These are phyloP conservation scores for Amblyornis subalaris DNA, from an alignment of 2,113 vertebrate species.

Conservation along the genomic window DNA sequence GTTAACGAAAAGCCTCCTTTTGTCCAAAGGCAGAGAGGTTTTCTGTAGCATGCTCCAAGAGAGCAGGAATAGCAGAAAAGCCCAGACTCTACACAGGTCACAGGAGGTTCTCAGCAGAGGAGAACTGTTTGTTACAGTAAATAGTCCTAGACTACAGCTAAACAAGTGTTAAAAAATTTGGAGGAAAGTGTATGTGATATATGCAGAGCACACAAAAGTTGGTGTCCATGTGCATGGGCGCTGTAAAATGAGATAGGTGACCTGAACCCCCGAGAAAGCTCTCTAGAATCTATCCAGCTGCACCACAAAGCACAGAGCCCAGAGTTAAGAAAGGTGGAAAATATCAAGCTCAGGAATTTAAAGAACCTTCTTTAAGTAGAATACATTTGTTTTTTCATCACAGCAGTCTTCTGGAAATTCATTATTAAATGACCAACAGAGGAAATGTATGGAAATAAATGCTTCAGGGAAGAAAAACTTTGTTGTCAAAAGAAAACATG, in stretches of 20 bases:
- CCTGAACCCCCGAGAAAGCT: not conserved
- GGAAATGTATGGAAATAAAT: not conserved
- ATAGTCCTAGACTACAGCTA: not conserved
- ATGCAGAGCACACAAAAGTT: rapidly evolving
- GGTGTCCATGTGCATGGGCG: rapidly evolving
- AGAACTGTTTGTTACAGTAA: not conserved
- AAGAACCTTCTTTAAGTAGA: not conserved
- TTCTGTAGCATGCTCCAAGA: not conserved
- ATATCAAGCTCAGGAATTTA: not conserved
- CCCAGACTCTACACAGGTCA: not conserved
- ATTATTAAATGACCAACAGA: not conserved
- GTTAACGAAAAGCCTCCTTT: not conserved
- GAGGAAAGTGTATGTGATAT: rapidly evolving
- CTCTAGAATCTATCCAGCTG: not conserved
- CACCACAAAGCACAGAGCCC: not conserved
- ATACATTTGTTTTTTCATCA: not conserved
- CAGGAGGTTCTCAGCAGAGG: not conserved
- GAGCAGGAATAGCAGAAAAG: not conserved
- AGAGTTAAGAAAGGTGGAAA: not conserved
- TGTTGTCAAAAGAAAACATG: not conserved
- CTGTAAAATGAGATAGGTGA: not conserved
- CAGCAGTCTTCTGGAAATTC: not conserved
- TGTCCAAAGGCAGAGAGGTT: not conserved
- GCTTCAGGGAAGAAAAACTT: not conserved
- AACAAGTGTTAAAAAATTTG: not conserved